Base-by-base conservation (phyloP, 2,888 invertebrate genomes). In the Rotaria macrura region DNA sequence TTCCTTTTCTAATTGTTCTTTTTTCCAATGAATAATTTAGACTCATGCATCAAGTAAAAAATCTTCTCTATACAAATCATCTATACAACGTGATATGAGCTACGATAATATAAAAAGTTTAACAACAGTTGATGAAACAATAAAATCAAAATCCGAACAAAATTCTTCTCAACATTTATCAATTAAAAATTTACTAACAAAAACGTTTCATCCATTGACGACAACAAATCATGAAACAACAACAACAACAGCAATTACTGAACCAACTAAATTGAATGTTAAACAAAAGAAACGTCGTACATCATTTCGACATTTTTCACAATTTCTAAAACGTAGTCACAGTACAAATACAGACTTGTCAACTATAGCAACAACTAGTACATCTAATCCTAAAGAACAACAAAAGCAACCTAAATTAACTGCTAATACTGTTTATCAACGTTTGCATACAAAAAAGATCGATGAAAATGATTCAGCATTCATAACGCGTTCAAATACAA, bases 281-380 rank as follows among this genome's bases (percentile, higher is more conserved):
- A 43, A 79, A 79, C 40, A 40, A 5, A 79, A 79, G n/a, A 79
- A 79, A 43, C 40, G 40, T 43, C 79, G 79, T 14, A 43, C 79
- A 79, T 40, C 79, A 2, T 79, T 79, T 43, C 40, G 79, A 10
- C 17, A 40, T 79, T n/a, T 79, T 79, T 79, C 79, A n/a, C 79
- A 79, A 79, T 43, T 43, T 79, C 43, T 79, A 10, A 79, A 79
- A 79, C 79, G 79, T 25, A 79, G 79, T 43, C 79, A 79, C 43
- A 79, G 79, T 79, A 79, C 79, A 23, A 79, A 43, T 79, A 79
- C 79, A n/a, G 79, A 79, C 43, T 79, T 79, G 43, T 40, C 79
- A 25, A 79, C 79, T 25, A 43, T 79, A 14, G 79, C 79, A 43
- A n/a, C 40, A 23, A 79, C 40, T 79, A 23, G 25, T 79, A 79